Conservation (phyloP, 1,140 invertebrate genomes). For the Frieseomelitta varia region DNA sequence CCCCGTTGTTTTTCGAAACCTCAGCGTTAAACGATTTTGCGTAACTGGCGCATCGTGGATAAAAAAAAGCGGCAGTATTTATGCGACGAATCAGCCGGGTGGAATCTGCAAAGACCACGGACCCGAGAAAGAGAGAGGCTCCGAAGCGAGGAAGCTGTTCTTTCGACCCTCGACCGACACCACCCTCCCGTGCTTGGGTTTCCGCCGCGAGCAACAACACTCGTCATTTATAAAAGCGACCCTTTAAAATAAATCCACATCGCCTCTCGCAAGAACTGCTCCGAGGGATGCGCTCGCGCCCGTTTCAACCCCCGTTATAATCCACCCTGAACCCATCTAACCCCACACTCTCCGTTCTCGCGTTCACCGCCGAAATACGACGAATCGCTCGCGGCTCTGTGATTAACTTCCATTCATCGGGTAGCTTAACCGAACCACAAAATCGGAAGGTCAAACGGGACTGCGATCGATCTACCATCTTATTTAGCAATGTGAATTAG, state of each 20-base stretch:
- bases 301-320: constrained; percentile 53
- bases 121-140: constrained; percentile 25
- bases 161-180: constrained; percentile 42
- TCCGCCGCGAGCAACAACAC: constrained; percentile 68
- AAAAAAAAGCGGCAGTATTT: constrained; percentile 24
- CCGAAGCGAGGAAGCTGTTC: constrained; percentile 45
- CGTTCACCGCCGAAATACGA: constrained; percentile 42
- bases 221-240: constrained; percentile 68
- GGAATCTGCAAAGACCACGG: constrained; percentile 46
- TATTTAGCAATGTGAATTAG: constrained; percentile 53
- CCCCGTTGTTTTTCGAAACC: not conserved
- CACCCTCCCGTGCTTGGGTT: constrained; percentile 58
- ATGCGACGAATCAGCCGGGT: constrained; percentile 2
- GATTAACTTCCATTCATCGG: constrained; percentile 76
- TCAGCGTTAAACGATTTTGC: too few species aligned
- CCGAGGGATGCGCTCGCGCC: constrained; percentile 53
- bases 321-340: constrained; percentile 43
- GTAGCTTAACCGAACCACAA: constrained; percentile 62
- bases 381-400: constrained; percentile 66
- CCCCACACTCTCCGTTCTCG: constrained; percentile 36
- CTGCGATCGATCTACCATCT: constrained; percentile 56
- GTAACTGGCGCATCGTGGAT: not conserved
- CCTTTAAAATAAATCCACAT: constrained; percentile 70
- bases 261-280: constrained; percentile 60
- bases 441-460: constrained; percentile 68